Evolutionary conservation across 2,797 vertebrate species (phyloP), one percentile per base, ranked within the genome.

Genomic region (Eulemur albifrons): DNA sequence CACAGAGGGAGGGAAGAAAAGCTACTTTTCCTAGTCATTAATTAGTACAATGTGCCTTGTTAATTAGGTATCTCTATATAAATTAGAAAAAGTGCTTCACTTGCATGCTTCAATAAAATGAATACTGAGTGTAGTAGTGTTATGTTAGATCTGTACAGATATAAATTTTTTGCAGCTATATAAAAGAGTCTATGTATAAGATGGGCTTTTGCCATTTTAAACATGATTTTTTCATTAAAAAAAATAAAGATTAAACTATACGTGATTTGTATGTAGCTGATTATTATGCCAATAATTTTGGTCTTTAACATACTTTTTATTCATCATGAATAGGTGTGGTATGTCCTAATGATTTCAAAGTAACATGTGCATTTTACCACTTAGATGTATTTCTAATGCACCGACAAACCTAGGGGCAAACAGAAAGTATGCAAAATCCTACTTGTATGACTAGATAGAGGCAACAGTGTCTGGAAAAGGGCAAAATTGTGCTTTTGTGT

Each of bases 401-500:
- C 38, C 67, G 65, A 97, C 48, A 96, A 40, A 83, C 95, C 76
- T 45, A 97, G 54, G 89, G 97, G 97, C 96, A 95, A 92, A 96
- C 70, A 95, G 92, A 75, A 96, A 92, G 38, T 96, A 96, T 73
- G 95, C 95, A 95, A 94, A 97, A 97, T 86, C 91, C 94, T 96
- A 97, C 92, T 27, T 97, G 75, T 92, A 35, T 93, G 97, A 98
- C 91, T 95, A 94, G 96, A 95, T 67, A 97, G 92, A 98, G 90
- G 97, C 91, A 98, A 98, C 89, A 96, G 91, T 95, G 96, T 98
- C 69, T 97, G 81, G 97, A 98, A 97, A 98, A 18, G 88, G 96
- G 96, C 38, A 98, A 98, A 98, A 98, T 98, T 99, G 98, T 99
- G 99, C 98, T 99, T 99, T 98, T 98, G 93, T 97, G 96, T 97